Evolutionary conservation across 2,113 vertebrate genomes (phyloP), one percentile per base, ranked within the genome.

Genomic region (Nyctibius bracteatus): DNA sequence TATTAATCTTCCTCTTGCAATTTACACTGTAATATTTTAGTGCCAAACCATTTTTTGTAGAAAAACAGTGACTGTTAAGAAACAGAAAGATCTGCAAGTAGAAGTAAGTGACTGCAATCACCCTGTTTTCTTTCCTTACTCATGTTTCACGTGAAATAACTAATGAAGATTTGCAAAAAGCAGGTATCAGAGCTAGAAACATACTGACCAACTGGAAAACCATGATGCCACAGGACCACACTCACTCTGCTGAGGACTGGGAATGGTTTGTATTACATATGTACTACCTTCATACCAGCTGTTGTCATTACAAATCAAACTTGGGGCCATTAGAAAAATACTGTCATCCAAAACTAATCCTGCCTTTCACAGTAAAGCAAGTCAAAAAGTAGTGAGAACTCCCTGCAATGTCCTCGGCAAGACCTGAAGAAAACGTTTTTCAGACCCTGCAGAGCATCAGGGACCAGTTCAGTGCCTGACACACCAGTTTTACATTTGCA

Each of bases 1-100:
- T 81, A 91, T 92, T 88, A 86, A 95, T 94, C 81, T 95, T 94
- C 86, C 49, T 92, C 43, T 91, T 67, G 24, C 43, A 94, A 75
- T 81, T 94, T 94, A 84, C 33, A 65, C 35, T 51, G 20, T 67
- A 91, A 66, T 92, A 90, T 85, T 97, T 92, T n/a, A 86, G 46
- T 74, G 47, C 43, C 72, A 96, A 90, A 90, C 24, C 17, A 73
- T 78, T 95, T 95, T 68, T 90, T 84, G 88, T 46, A 59, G 75
- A 63, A 88, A 93, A 93, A 63, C 23, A 47, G 75, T 67, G 57
- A 81, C 81, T 82, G 37, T 52, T 88, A 82, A 39, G 39, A 92
- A 88, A 63, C 10, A 90, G 46, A 59, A 81, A 89, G 78, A 77
- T 27, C 47, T 68, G n/a, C 47, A 51, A 75, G 51, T 31, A 78